phyloP scores from a whole-genome alignment of 2,888 invertebrate species.

The Oscheius sp. region DNA sequence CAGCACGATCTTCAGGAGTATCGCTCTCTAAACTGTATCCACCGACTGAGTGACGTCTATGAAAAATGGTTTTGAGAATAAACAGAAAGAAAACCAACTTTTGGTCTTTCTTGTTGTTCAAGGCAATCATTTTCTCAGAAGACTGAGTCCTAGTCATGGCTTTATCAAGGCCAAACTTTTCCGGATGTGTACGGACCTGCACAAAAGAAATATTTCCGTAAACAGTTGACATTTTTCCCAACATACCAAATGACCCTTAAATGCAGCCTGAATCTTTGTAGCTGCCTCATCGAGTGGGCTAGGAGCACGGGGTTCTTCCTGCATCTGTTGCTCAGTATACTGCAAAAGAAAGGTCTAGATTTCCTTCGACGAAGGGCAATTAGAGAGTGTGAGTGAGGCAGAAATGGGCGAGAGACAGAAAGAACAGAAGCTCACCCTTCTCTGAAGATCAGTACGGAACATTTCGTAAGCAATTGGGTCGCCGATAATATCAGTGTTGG shows the following conservation, averaged over 20 bases:
- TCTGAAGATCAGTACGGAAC: slow-evolving; percentile 72
- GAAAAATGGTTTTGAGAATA: background rate
- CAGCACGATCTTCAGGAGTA: slow-evolving; percentile 71
- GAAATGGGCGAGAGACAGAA: too few relatives aligned
- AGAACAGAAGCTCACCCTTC: slow-evolving; percentile 68
- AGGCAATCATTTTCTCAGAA: slow-evolving; percentile 60
- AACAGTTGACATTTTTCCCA: slow-evolving; percentile 51
- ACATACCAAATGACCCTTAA: slow-evolving; percentile 87
- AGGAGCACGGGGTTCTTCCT: slow-evolving; percentile 29
- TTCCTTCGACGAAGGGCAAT: slow-evolving; percentile 12
- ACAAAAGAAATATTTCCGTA: slow-evolving; percentile 11
- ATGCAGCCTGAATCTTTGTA: slow-evolving; percentile 90
- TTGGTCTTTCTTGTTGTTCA: slow-evolving; percentile 68
- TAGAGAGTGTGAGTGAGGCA: background rate
- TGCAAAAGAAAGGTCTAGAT: slow-evolving; percentile 12
- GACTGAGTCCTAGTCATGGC: slow-evolving; percentile 62
- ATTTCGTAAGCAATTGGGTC: slow-evolving; percentile 67
- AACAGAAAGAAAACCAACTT: slow-evolving; percentile 53
- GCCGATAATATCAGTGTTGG: slow-evolving; percentile 59
- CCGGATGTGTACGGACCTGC: slow-evolving; percentile 78
- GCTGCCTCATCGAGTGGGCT: slow-evolving; percentile 77
- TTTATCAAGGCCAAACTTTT: slow-evolving; percentile 85
- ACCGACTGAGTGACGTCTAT: slow-evolving; percentile 69
- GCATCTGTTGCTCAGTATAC: slow-evolving; percentile 24
- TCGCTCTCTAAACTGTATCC: slow-evolving; percentile 64